These are phyloP conservation scores for Electrophaes corylata DNA, from an alignment of 2,888 invertebrate species.

Conservation along the genomic window DNA sequence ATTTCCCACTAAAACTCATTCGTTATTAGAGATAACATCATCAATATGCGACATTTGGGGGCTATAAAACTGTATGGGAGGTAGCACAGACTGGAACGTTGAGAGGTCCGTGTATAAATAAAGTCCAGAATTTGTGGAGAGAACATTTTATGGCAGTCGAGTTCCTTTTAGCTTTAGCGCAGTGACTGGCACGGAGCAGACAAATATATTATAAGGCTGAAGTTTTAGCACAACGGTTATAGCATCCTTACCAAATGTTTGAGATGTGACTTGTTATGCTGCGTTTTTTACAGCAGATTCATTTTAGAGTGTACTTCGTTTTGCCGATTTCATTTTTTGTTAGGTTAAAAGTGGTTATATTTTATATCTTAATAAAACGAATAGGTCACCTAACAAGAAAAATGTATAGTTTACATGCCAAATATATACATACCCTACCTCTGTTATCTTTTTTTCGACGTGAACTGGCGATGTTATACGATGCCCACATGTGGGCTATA, in stretches of 20 bases:
- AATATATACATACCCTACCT: too few relatives aligned
- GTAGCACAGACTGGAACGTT: conserved; percentile 14
- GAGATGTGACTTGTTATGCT: conserved; percentile 13
- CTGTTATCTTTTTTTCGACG: too few relatives aligned
- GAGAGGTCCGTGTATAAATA: conserved; percentile 41
- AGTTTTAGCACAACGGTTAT: conserved; percentile 34
- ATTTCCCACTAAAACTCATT: conserved; percentile 25
- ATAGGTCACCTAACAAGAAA: too few relatives aligned
- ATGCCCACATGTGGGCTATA: too few relatives aligned
- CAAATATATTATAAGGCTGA: conserved; percentile 38
- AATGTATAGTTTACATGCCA: too few relatives aligned
- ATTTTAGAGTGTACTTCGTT: too few relatives aligned
- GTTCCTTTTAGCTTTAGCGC: conserved; percentile 30
- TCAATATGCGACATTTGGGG: conserved; percentile 37
- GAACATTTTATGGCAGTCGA: conserved; percentile 26
- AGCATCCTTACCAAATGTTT: conserved; percentile 29
- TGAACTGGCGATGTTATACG: too few relatives aligned
- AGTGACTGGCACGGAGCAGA: conserved; percentile 36
- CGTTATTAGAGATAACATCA: conserved; percentile 36
- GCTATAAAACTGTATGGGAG: conserved; percentile 32
- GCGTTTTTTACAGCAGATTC: not conserved
- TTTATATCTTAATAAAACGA: too few relatives aligned
- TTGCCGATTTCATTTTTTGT: too few relatives aligned
- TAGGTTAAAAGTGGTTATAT: too few relatives aligned
- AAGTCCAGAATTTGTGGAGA: conserved; percentile 33